A percentile compares a stretch with the other conserved stretches of the same genome.
phyloP scores from a whole-genome alignment of 2,888 invertebrate species.

The Orthonevra nobilis region DNA sequence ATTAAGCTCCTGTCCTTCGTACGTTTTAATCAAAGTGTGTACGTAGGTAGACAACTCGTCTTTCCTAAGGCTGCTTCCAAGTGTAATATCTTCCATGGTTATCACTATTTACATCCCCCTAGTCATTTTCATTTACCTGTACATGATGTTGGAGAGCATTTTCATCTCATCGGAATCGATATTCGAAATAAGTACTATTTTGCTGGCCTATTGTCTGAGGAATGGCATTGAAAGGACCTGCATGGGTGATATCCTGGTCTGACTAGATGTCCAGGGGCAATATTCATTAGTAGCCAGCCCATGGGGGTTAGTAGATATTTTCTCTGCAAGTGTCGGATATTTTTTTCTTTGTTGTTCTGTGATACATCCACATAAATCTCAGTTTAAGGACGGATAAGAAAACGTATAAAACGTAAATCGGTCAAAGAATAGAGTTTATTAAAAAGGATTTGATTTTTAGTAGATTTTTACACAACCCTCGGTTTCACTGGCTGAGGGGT shows the following conservation, averaged over 20 bases:
- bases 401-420: neutral
- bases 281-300: neutral
- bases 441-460: too few relatives aligned
- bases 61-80: neutral
- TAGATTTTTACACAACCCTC: too few relatives aligned
- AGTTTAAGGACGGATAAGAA: neutral
- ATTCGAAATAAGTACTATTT: neutral
- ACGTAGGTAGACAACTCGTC: neutral
- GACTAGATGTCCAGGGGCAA: too few relatives aligned
- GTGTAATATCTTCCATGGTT: too few relatives aligned
- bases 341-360: neutral
- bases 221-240: neutral
- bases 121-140: too few relatives aligned
- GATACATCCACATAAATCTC: neutral
- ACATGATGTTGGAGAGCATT: neutral
- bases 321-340: neutral
- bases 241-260: too few relatives aligned
- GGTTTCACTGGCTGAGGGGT: too few relatives aligned
- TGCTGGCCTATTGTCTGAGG: constrained; percentile 7
- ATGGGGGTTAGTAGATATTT: neutral
- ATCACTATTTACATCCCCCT: too few relatives aligned
- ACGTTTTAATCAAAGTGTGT: constrained; percentile 18
- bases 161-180: constrained; percentile 21
- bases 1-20: constrained; percentile 5
- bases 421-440: too few relatives aligned